These are phyloP conservation scores for Ennomos erosarius DNA, from an alignment of 2,888 invertebrate genomes.

Conservation along the genomic window DNA sequence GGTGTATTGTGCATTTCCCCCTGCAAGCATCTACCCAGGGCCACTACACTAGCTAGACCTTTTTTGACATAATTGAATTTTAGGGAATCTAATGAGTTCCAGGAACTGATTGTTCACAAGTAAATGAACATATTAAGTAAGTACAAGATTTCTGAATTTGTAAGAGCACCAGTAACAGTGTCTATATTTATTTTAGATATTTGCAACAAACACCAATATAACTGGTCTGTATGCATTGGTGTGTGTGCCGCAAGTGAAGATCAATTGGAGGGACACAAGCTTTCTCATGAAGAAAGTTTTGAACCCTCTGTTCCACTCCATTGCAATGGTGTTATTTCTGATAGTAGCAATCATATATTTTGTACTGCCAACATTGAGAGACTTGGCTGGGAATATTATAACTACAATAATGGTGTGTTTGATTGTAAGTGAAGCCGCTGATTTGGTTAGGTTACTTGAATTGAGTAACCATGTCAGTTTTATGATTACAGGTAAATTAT, in stretches of 20 bases:
- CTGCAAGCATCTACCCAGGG: too few species aligned
- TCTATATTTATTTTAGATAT: slow-evolving; percentile 70
- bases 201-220: slow-evolving; percentile 78
- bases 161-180: neutral
- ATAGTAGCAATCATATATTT: slow-evolving; percentile 92
- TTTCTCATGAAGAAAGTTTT: slow-evolving; percentile 90
- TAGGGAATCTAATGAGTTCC: too few species aligned
- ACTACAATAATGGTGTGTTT: slow-evolving; percentile 92
- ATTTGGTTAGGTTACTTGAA: slow-evolving; percentile 91
- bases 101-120: too few species aligned
- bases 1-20: too few species aligned
- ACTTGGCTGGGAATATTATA: slow-evolving; percentile 93
- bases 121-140: too few species aligned
- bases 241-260: slow-evolving; percentile 89
- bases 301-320: slow-evolving; percentile 91
- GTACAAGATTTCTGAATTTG: neutral
- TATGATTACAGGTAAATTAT: slow-evolving; percentile 89
- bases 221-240: slow-evolving; percentile 89
- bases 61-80: too few species aligned
- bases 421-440: slow-evolving; percentile 91
- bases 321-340: slow-evolving; percentile 89
- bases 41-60: too few species aligned
- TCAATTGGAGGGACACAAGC: slow-evolving; percentile 90
- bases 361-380: slow-evolving; percentile 92
- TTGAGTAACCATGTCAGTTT: slow-evolving; percentile 92